These are phyloP conservation scores for Geodia barretti DNA, from an alignment of 37 sponge, comb jelly and placozoan genomes.

Conservation along the genomic window DNA sequence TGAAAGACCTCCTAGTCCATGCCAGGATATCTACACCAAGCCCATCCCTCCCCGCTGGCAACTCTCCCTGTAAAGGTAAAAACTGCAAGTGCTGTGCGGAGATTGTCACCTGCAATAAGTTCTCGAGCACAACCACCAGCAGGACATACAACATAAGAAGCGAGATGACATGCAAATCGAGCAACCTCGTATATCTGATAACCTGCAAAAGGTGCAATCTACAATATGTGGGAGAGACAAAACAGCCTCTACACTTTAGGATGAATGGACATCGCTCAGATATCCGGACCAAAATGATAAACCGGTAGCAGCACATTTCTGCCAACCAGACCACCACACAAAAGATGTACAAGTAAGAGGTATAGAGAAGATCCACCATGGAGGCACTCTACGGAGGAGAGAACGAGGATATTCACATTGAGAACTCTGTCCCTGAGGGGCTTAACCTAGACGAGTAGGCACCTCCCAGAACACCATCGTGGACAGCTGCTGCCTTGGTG, in stretches of 20 bases:
- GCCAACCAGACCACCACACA: not conserved
- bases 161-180: not conserved
- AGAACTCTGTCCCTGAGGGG: no score
- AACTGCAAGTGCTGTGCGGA: not conserved
- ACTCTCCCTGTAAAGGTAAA: no score
- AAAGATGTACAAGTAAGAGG: not conserved
- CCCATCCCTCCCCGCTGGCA: no score
- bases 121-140: conserved; percentile 4
- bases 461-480: no score
- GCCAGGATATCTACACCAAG: not conserved
- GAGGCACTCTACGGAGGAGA: no score
- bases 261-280: conserved; percentile 15
- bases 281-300: conserved; percentile 2
- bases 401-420: no score
- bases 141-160: not conserved
- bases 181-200: conserved; percentile 13
- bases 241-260: not conserved
- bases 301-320: conserved; percentile 15
- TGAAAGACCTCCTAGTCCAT: not conserved
- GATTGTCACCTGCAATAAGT: not conserved
- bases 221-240: conserved; percentile 19
- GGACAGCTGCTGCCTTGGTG: no score
- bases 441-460: no score
- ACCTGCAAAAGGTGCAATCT: not conserved
- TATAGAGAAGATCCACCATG: not conserved